Base-by-base conservation (phyloP, 2,797 vertebrate genomes). In the Myripristis jacobus region DNA sequence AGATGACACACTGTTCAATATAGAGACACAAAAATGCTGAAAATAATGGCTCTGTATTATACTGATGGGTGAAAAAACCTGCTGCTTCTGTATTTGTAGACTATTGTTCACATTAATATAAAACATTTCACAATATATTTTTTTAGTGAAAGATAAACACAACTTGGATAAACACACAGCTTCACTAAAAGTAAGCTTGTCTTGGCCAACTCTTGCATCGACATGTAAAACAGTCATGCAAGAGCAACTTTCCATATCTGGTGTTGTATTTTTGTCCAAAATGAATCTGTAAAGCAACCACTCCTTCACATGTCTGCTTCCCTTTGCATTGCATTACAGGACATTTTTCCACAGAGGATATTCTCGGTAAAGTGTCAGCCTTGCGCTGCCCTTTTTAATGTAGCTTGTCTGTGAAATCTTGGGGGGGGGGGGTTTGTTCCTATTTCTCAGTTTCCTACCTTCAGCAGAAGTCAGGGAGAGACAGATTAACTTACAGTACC, bases 401-500 rank as follows among this genome's bases (percentile, higher is more conserved):
- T 4, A 59, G 34, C 36, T 36, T 64, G 8, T 24, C 68, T 71
- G 64, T 77, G 70, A 76, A 72, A 77, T 79, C 60, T n/a, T 6
- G 2, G 41, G 8, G 15, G 18, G 36, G 2, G 9, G 10, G 53
- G 65, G 38, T 50, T 43, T n/a, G 22, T 41, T 73, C 38, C 29
- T 54, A 52, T 34, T 50, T 70, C 38, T 48, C 50, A 25, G 53
- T n/a, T 16, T 71, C 46, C 73, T 41, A 41, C 48, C 36, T 31
- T 2, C 52, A 64, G 27, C 41, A 31, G 52, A 51, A 51, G 13
- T 34, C 59, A 53, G 25, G 80, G 75, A 64, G 24, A 80, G 70
- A 73, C 52, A 61, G 25, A 88, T 82, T 76, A 84, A 76, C 52
- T 58, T 67, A 51, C 16, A 38, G 22, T 58, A 16, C 58, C 65